These are phyloP conservation scores for Eulemur rubriventer DNA, from an alignment of 2,797 vertebrate species.

Conservation along the genomic window DNA sequence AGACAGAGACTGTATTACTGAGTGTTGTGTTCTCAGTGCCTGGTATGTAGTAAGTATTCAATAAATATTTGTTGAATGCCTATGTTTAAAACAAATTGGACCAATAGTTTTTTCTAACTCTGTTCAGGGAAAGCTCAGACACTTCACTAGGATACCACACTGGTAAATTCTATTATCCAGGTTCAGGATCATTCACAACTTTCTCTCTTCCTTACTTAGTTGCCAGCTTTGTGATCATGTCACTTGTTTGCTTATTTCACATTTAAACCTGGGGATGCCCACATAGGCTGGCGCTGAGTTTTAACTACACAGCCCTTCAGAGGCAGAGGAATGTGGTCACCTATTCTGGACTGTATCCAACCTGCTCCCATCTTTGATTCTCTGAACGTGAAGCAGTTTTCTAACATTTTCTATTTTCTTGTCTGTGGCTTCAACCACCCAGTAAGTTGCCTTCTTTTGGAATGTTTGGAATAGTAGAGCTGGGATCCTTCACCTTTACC, in stretches of 20 bases:
- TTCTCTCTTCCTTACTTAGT: background rate
- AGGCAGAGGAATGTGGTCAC: background rate
- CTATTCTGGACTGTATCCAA: background rate
- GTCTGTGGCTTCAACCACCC: background rate
- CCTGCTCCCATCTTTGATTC: background rate
- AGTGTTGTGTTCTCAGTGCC: background rate
- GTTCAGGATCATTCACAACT: background rate
- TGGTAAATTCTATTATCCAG: background rate
- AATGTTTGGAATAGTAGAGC: background rate
- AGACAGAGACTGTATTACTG: background rate
- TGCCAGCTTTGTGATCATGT: background rate
- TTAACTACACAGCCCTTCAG: background rate
- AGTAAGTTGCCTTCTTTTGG: background rate
- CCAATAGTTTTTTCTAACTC: background rate
- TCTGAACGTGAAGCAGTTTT: background rate
- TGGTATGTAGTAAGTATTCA: conserved; percentile 39
- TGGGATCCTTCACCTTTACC: background rate
- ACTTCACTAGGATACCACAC: background rate
- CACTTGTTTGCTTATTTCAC: background rate
- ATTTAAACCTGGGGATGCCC: background rate
- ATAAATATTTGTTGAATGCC: background rate
- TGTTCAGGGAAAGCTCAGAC: background rate
- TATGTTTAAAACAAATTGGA: background rate
- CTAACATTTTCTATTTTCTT: background rate
- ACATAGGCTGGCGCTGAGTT: background rate